These are phyloP conservation scores for Oxyura jamaicensis DNA, from an alignment of 2,113 vertebrate genomes.

Conservation along the genomic window DNA sequence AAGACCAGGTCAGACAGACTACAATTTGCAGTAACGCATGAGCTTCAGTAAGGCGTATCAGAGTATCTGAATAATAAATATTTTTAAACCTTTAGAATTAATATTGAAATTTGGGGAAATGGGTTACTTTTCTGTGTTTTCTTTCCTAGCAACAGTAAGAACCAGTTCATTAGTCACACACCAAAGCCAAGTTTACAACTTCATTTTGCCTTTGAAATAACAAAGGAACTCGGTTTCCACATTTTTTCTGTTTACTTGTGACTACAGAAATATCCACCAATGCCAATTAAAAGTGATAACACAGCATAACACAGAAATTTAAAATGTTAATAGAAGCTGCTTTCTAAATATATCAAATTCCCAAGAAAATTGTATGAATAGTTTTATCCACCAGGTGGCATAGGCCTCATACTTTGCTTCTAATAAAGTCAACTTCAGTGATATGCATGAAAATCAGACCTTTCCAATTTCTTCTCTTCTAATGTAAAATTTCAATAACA, in stretches of 20 bases:
- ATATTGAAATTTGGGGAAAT: not conserved
- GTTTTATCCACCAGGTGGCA: slow-evolving; percentile 67
- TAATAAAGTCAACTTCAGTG: not conserved
- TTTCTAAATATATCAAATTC: not conserved
- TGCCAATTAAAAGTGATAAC: not conserved
- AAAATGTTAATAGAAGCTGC: not conserved
- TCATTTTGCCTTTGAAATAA: not conserved
- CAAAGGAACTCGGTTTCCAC: not conserved
- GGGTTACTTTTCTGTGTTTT: not conserved
- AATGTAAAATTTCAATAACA: not conserved
- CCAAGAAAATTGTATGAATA: not conserved
- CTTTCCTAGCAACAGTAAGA: not conserved
- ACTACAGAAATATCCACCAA: not conserved
- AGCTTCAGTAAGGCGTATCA: not conserved
- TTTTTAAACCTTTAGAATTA: not conserved
- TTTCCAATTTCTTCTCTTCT: not conserved
- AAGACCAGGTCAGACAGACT: not conserved
- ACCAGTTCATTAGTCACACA: not conserved
- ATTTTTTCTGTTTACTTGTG: not conserved
- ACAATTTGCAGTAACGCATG: not conserved
- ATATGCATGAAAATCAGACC: not conserved
- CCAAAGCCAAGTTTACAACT: not conserved
- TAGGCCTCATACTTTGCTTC: slow-evolving; percentile 7
- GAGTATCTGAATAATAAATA: not conserved
- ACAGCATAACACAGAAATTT: not conserved